Conservation (phyloP, 2,113 vertebrate species). For the Daboia siamensis region DNA sequence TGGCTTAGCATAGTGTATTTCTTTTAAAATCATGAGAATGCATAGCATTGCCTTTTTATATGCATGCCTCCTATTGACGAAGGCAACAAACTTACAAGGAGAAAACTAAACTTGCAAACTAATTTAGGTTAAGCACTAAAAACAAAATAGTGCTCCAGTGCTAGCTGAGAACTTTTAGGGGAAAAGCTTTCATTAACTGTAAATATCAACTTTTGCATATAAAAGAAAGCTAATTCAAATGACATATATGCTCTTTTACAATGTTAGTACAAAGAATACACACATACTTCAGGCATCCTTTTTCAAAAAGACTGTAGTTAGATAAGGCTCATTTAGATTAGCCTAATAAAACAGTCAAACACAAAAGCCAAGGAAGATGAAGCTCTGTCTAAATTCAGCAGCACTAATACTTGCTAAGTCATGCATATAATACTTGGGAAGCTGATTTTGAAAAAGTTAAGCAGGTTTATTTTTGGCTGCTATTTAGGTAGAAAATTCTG, state of each 20-base stretch:
- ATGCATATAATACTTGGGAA: not conserved
- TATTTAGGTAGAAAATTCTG: not conserved
- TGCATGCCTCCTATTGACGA: constrained; percentile 30
- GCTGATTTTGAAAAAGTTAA: not conserved
- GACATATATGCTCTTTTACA: constrained; percentile 25
- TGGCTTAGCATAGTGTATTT: not conserved
- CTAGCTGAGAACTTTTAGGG: constrained; percentile 27
- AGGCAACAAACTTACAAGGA: not conserved
- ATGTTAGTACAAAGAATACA: constrained; percentile 1
- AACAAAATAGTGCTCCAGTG: constrained; percentile 27
- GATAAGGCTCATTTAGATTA: not conserved
- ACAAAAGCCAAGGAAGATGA: constrained; percentile 5
- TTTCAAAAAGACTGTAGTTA: not conserved
- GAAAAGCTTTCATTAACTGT: constrained; percentile 27
- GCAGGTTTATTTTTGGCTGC: not conserved
- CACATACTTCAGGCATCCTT: not conserved
- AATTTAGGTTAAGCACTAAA: constrained; percentile 1
- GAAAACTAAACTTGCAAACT: constrained; percentile 19
- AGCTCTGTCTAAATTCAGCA: constrained; percentile 43
- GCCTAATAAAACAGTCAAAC: not conserved
- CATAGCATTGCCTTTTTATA: not conserved
- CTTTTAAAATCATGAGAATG: not conserved
- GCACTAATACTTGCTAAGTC: not conserved
- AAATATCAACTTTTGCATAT: constrained; percentile 4
- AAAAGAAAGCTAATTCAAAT: constrained; percentile 37